These are phyloP conservation scores for Mormyrus hasselquistii DNA, from an alignment of 2,797 vertebrate species.

Conservation along the genomic window DNA sequence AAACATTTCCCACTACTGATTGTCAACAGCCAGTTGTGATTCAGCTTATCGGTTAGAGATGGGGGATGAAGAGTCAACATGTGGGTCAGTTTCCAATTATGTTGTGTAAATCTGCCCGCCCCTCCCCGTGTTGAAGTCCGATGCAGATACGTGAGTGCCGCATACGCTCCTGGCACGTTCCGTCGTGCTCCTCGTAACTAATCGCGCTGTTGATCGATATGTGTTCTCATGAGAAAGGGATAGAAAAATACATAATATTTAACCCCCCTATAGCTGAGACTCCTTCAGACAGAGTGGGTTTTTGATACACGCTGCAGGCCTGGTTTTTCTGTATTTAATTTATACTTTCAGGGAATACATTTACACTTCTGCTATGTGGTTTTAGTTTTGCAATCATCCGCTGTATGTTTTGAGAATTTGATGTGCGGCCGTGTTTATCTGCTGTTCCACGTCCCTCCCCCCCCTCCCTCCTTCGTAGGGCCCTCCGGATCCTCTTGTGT, in stretches of 20 bases:
- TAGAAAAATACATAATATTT: not conserved
- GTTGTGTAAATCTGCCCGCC: slow-evolving; percentile 41
- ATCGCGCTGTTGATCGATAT: slow-evolving; percentile 29
- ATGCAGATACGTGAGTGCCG: not conserved
- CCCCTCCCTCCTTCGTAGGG: not conserved
- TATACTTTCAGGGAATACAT: not conserved
- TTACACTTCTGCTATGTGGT: not conserved
- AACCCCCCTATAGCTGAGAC: not conserved
- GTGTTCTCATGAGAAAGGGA: slow-evolving; percentile 1
- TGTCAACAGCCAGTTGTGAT: not conserved
- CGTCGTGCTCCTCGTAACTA: slow-evolving; percentile 25
- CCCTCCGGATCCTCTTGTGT: not conserved
- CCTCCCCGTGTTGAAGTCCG: slow-evolving; percentile 18
- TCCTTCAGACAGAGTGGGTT: not conserved
- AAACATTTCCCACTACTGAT: not conserved
- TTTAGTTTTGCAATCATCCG: not conserved
- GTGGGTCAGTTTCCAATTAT: slow-evolving; percentile 43
- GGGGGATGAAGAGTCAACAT: slow-evolving; percentile 22
- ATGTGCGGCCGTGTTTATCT: slow-evolving; percentile 1
- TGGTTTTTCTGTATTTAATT: not conserved
- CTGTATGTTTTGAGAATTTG: slow-evolving; percentile 5
- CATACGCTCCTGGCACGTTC: not conserved
- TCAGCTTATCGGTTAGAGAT: slow-evolving; percentile 21
- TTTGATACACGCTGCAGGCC: not conserved
- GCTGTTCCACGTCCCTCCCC: not conserved